A percentile compares a stretch with the other conserved stretches of the same genome.
These are phyloP conservation scores for Balearica regulorum DNA, from an alignment of 2,797 vertebrate genomes.

Conservation along the genomic window DNA sequence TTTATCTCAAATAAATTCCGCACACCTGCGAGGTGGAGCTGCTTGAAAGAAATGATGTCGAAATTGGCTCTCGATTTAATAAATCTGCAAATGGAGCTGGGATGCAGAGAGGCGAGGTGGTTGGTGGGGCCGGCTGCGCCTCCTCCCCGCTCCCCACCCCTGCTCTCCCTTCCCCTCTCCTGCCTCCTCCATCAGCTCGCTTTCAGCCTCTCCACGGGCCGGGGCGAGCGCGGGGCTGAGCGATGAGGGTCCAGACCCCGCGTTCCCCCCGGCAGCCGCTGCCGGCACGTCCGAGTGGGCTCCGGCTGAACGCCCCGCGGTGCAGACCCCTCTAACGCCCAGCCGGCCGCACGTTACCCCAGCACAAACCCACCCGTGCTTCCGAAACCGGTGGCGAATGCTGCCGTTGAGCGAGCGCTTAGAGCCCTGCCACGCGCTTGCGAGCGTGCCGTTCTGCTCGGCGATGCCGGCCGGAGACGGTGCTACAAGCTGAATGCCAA, in stretches of 20 bases:
- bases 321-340: not conserved
- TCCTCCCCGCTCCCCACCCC: not conserved
- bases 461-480: not conserved
- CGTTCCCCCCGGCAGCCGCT: not conserved
- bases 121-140: not conserved
- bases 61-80: conserved; percentile 70
- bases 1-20: conserved; percentile 74
- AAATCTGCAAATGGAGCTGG: conserved; percentile 61
- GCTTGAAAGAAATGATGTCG: conserved; percentile 64
- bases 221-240: not conserved
- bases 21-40: conserved; percentile 72
- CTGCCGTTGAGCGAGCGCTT: accelerated
- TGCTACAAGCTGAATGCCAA: not conserved
- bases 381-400: not conserved
- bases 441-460: not conserved
- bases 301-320: not conserved
- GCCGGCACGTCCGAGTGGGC: not conserved
- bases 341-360: accelerated
- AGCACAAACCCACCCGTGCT: accelerated
- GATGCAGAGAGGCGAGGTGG: not conserved
- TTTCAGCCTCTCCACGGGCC: not conserved
- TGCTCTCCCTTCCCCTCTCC: not conserved
- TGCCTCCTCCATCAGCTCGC: not conserved
- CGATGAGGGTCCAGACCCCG: accelerated
- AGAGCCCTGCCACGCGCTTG: not conserved